phyloP scores from a whole-genome alignment of 2,797 vertebrate genomes.

The Dendrocincla tyrannina region DNA sequence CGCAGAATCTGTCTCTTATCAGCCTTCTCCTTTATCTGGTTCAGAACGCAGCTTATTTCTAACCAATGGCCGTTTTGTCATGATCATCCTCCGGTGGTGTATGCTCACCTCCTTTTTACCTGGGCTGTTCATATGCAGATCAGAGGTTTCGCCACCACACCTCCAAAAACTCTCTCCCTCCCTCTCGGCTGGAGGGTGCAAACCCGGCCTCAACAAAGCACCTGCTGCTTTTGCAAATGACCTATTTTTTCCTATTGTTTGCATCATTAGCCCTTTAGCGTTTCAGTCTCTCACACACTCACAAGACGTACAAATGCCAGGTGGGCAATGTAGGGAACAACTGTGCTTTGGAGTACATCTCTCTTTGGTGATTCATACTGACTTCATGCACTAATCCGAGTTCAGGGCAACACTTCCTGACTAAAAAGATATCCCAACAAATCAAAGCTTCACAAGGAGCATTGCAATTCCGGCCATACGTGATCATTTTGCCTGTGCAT shows the following conservation, averaged over 20 bases:
- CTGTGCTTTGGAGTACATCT: not conserved
- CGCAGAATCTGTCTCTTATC: not conserved
- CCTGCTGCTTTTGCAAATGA: not conserved
- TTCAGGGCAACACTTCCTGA: not conserved
- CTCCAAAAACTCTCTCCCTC: not conserved
- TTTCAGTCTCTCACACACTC: not conserved
- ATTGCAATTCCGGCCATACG: not conserved
- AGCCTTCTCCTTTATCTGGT: not conserved
- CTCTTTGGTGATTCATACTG: not conserved
- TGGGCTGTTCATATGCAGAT: not conserved
- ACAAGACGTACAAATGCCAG: not conserved
- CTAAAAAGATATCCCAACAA: not conserved
- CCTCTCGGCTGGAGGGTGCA: no score
- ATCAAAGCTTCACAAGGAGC: not conserved
- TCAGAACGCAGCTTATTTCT: not conserved
- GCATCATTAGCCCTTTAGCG: not conserved
- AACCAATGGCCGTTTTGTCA: not conserved
- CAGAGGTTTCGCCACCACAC: not conserved
- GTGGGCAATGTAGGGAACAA: not conserved
- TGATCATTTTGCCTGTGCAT: not conserved
- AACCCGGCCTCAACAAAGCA: not conserved
- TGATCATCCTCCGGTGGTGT: not conserved
- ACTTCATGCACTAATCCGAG: not conserved
- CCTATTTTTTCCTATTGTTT: not conserved
- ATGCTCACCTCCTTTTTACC: not conserved